These are phyloP conservation scores for Acrossocheilus fasciatus DNA, from an alignment of 2,797 vertebrate species.

Conservation along the genomic window DNA sequence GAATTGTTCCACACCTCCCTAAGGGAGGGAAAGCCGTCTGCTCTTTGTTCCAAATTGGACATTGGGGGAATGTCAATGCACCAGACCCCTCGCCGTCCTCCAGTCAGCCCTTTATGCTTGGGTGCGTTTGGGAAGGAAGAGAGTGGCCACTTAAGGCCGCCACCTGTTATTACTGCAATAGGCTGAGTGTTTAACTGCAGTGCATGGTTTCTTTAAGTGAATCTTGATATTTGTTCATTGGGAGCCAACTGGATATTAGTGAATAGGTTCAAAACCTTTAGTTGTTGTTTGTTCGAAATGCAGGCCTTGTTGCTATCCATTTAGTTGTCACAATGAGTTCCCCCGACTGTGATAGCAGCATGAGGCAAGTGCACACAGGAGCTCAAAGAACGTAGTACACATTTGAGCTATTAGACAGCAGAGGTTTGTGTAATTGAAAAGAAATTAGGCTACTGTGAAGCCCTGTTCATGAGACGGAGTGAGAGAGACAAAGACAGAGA, in stretches of 20 bases:
- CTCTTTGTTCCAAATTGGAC: slow-evolving; percentile 28
- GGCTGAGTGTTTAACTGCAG: slow-evolving; percentile 21
- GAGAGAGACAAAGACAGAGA: neutral
- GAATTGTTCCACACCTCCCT: slow-evolving; percentile 72
- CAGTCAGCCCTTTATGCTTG: neutral
- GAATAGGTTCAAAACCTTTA: slow-evolving; percentile 15
- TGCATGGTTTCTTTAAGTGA: neutral
- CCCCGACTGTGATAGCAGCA: slow-evolving; percentile 18
- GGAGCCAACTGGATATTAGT: neutral
- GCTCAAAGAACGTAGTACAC: slow-evolving; percentile 14
- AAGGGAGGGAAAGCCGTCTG: slow-evolving; percentile 61
- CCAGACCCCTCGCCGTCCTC: neutral
- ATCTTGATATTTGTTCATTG: slow-evolving; percentile 17
- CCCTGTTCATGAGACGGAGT: neutral
- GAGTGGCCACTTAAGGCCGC: neutral
- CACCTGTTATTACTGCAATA: slow-evolving; percentile 14
- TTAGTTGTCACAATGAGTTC: slow-evolving; percentile 35
- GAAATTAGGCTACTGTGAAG: slow-evolving; percentile 35
- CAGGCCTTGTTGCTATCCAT: slow-evolving; percentile 23
- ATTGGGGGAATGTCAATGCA: slow-evolving; percentile 33
- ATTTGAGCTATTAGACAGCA: slow-evolving; percentile 36
- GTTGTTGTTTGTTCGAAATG: slow-evolving; percentile 28
- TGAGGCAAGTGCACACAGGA: slow-evolving; percentile 3
- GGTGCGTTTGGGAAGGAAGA: slow-evolving; percentile 4
- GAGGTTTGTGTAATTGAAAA: slow-evolving; percentile 39